These are phyloP conservation scores for Saimiri boliviensis DNA, from an alignment of 2,113 vertebrate genomes.

Conservation along the genomic window DNA sequence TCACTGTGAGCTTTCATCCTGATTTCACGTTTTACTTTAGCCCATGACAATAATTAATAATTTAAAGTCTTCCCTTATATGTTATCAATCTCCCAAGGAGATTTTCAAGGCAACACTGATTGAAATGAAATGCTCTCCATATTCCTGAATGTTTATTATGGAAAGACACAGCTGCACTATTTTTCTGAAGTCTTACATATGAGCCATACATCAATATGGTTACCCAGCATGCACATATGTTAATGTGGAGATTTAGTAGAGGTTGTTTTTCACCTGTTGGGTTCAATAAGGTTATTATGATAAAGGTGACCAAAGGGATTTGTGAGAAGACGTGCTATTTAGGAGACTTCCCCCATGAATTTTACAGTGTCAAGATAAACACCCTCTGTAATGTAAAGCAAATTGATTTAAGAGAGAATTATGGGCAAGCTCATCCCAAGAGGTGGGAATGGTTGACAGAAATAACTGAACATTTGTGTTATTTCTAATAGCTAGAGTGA, in stretches of 20 bases:
- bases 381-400: neutral
- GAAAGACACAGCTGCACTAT: neutral
- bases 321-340: neutral
- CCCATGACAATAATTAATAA: slow-evolving; percentile 15
- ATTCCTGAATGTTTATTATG: neutral
- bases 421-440: neutral
- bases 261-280: neutral
- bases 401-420: neutral
- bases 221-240: neutral
- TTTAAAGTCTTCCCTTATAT: slow-evolving; percentile 44
- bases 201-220: neutral
- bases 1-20: slow-evolving; percentile 40
- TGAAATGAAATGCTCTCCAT: neutral
- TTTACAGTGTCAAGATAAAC: neutral
- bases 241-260: neutral
- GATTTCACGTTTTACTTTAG: slow-evolving; percentile 58
- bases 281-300: slow-evolving; percentile 15
- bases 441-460: neutral
- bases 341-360: neutral
- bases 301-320: neutral
- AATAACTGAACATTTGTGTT: neutral
- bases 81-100: neutral
- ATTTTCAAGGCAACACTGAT: slow-evolving; percentile 38
- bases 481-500: neutral
- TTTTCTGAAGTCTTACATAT: neutral